Evolutionary conservation across 2,113 vertebrate species (phyloP).

Genomic region (Prunella himalayana): DNA sequence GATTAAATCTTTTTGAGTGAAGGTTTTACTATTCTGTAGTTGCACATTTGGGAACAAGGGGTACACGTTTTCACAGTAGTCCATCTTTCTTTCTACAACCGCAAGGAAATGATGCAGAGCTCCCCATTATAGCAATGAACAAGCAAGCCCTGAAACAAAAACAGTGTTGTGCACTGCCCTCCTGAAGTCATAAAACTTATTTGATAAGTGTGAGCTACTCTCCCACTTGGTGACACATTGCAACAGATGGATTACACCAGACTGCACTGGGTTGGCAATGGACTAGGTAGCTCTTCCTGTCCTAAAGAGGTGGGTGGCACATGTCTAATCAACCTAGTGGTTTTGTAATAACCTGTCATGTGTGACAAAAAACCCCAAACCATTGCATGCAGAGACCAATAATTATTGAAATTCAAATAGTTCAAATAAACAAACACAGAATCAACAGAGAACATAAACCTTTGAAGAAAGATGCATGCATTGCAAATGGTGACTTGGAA

Average conservation of each 20-base stretch:
- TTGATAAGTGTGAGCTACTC: neutral
- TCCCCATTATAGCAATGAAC: neutral
- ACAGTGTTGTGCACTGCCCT: neutral
- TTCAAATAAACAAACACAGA: neutral
- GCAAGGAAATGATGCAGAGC: neutral
- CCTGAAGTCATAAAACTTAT: neutral
- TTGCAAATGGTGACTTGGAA: neutral
- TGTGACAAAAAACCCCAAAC: neutral
- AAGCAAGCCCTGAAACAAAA: neutral
- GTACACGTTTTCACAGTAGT: fast-evolving
- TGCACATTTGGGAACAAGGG: neutral
- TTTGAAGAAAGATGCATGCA: neutral
- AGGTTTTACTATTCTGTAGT: neutral
- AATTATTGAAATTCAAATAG: neutral
- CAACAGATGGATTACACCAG: neutral
- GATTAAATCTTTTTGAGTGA: neutral
- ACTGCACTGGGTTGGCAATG: neutral
- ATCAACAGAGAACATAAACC: neutral
- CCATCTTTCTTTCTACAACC: neutral
- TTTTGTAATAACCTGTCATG: neutral
- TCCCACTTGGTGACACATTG: neutral
- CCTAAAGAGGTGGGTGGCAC: neutral
- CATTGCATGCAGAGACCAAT: neutral
- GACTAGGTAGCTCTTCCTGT: neutral
- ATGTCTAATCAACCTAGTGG: neutral